Evolutionary conservation across 2,888 invertebrate genomes (phyloP).

Genomic region (Machimus atricapillus): DNA sequence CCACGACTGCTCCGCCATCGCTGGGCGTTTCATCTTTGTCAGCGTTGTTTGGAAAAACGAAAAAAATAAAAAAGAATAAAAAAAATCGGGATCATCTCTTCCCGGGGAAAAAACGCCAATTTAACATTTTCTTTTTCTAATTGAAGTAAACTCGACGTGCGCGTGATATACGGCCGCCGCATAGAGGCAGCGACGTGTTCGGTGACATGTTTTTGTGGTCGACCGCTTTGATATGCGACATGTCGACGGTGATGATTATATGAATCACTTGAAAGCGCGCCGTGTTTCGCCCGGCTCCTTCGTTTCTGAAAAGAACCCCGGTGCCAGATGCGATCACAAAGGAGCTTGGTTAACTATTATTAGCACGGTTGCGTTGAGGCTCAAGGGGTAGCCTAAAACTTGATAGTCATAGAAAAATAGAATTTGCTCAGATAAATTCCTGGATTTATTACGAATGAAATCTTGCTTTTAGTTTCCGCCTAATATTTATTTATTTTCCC

Average conservation of each 20-base stretch:
- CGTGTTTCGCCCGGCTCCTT: neutral
- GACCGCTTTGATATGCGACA: constrained; percentile 7
- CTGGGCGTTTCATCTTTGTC: constrained; percentile 23
- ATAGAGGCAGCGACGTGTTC: constrained; percentile 2
- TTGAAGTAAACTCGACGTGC: constrained; percentile 31
- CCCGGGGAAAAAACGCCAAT: neutral
- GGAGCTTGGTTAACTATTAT: neutral
- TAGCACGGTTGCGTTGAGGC: neutral
- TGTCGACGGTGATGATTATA: constrained; percentile 24
- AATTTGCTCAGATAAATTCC: neutral
- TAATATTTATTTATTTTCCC: neutral
- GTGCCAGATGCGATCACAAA: neutral
- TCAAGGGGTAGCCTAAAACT: neutral
- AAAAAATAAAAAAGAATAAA: neutral
- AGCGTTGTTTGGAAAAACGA: neutral
- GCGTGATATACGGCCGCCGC: neutral
- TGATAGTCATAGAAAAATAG: neutral
- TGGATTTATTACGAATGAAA: neutral
- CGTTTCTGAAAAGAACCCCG: neutral
- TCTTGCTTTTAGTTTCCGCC: neutral
- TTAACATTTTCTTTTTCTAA: constrained; percentile 21
- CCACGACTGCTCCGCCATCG: neutral
- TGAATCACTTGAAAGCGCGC: constrained; percentile 17
- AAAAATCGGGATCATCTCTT: neutral
- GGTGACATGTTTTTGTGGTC: constrained; percentile 27